Base-by-base conservation (phyloP, 2,797 vertebrate genomes). In the Ctenopoma kingsleyae region DNA sequence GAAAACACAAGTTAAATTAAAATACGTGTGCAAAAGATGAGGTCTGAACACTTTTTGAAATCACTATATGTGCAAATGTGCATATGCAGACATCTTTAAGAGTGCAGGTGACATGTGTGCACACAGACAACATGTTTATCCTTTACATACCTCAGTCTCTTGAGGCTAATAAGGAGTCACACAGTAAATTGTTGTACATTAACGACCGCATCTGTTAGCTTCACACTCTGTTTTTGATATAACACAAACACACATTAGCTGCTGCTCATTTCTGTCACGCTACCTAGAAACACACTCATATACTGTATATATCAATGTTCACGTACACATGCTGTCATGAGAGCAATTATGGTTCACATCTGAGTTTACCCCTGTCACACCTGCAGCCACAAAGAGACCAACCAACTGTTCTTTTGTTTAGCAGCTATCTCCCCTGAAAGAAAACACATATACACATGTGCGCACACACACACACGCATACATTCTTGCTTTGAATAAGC, bases 361-460 rank as follows among this genome's bases (percentile, higher is more conserved):
- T 76, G 78, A 83, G 50, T 90, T 79, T 75, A 74, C 83, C 67
- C 66, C 52, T 35, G 48, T 87, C 82, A 85, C 89, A 91, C 86
- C 90, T 88, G 90, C 80, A 90, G 79, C 88, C 88, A 87, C 87
- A 86, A 87, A 87, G 87, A 90, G 72, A 81, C 69, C 36, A 38
- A 83, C 83, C 87, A 89, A 90, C 73, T 78, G 85, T 88, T 81
- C 76, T 85, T 87, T 81, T 89, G 81, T 90, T 84, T 62, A 78
- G 83, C 50, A 66, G 60, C 75, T 71, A 72, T 63, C 48, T 82
- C 65, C 48, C 78, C 58, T 19, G 5, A 74, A 78, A 78, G 60
- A 73, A 63, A 57, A 74, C 44, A 64, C 35, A 72, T 67, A 49
- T 56, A 51, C 25, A 44, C 15, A 22, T 32, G 30, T 32, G 30